Percentiles rank a stretch among this genome's conserved stretches.
Conservation (phyloP, 2,888 invertebrate genomes). For the Hirtodrosophila confusa region DNA sequence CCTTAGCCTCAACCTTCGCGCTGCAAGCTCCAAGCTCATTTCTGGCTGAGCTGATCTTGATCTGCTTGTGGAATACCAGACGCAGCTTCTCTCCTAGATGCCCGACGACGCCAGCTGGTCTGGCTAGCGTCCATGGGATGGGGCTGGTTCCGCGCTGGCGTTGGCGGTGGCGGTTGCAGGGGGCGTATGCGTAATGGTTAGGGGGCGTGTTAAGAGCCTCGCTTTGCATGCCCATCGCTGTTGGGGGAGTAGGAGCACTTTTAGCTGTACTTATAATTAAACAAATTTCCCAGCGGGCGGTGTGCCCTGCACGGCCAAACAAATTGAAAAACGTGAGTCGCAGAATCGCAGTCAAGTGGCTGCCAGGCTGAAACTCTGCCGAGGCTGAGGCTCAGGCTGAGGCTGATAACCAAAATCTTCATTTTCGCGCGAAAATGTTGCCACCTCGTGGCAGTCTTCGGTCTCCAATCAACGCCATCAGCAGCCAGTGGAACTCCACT, state of each 20-base stretch:
- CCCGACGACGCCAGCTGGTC: constrained; percentile 57
- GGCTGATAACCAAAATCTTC: constrained; percentile 74
- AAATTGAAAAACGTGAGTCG: constrained; percentile 77
- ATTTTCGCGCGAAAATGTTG: constrained; percentile 78
- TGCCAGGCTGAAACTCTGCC: not conserved
- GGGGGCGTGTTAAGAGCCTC: constrained; percentile 43
- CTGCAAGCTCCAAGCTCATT: constrained; percentile 12
- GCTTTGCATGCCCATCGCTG: constrained; percentile 40
- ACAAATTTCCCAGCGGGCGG: constrained; percentile 50
- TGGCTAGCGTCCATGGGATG: not conserved
- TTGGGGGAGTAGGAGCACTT: constrained; percentile 15
- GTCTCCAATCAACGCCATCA: constrained; percentile 69
- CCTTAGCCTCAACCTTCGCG: not conserved
- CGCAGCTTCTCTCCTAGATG: constrained; percentile 7
- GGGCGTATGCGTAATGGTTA: constrained; percentile 58
- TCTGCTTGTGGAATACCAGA: constrained; percentile 26
- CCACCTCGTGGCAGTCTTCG: constrained; percentile 61
- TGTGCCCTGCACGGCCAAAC: constrained; percentile 32
- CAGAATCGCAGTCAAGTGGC: constrained; percentile 17
- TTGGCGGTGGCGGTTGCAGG: constrained; percentile 26
- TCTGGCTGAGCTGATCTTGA: constrained; percentile 40
- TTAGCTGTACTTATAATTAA: constrained; percentile 52
- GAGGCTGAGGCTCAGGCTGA: constrained; percentile 19
- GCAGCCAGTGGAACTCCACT: constrained; percentile 45
- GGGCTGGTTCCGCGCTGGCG: no score